Base-by-base conservation (phyloP, 1,140 invertebrate species). In the Brachionus sp. region DNA sequence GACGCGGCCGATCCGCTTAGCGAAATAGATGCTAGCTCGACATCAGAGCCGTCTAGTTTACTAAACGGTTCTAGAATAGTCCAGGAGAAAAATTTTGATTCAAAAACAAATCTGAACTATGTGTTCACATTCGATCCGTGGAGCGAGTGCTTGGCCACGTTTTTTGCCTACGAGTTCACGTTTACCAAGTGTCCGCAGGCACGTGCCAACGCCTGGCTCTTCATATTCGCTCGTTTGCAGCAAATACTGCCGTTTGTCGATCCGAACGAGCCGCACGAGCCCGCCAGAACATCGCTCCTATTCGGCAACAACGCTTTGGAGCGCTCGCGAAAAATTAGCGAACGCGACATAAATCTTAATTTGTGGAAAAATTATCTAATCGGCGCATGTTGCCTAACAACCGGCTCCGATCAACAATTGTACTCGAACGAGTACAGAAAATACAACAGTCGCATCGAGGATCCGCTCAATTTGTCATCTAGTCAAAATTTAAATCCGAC, bases 311-410 rank as follows among this genome's bases (percentile, higher is more conserved):
- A 96, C 2, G 98, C 96, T 0, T 90, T 98, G 7, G 90, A 99
- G 37, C 88, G 94, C 87, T 92, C 92, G 87, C 91, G 85, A 19
- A 87, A 86, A 87, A 94, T 94, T 35, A 95, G 94, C 85, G 95
- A 97, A 89, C 90, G 95, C 85, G 95, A 98, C 87, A 91, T 94
- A 53, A 96, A 97, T 88, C 92, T 98, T 90, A 92, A 94, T 87
- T 91, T 97, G 0, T 98, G 96, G 96, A 94, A 95, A 86, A 97
- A 97, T 90, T 98, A 98, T 89, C 92, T 96, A 73, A 94, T 95
- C 10, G 94, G 97, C 90, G 95, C 95, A 2, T 98, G 96, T 90
- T 91, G 95, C 84, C 93, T 98, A 6, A 95, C 97, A 23, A 92
- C 93, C 19, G 88, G 86, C 53, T 92, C 94, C 0, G 93, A 83